A percentile compares a stretch with the other conserved stretches of the same genome.
These are phyloP conservation scores for Brachylomia viminalis DNA, from an alignment of 2,888 invertebrate species.

Conservation along the genomic window DNA sequence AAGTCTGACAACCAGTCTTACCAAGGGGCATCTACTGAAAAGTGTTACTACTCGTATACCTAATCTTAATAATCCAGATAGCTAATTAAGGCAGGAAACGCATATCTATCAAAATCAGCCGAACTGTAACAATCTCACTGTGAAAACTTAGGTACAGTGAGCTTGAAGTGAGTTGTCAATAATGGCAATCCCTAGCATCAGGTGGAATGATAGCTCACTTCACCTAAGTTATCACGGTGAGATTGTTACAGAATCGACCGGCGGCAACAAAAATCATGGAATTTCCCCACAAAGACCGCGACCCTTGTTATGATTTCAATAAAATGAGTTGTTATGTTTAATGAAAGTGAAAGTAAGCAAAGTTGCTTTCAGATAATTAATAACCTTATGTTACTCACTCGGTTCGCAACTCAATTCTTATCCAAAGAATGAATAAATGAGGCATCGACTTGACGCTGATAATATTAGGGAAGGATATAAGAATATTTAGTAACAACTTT, in stretches of 20 bases:
- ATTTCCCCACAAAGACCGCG: background rate
- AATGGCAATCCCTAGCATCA: no score
- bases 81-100: background rate
- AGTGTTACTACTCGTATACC: no score
- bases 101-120: background rate
- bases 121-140: no score
- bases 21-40: no score
- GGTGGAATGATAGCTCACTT: no score
- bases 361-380: background rate
- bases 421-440: background rate
- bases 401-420: background rate
- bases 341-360: conserved; percentile 19
- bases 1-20: no score
- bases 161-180: no score
- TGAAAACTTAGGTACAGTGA: no score
- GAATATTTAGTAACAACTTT: background rate
- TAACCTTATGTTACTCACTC: conserved; percentile 2
- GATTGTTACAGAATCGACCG: no score
- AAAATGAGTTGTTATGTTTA: background rate
- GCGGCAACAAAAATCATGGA: background rate
- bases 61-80: background rate
- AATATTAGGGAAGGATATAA: background rate
- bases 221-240: no score
- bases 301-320: background rate
- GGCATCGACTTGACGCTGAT: background rate